These are phyloP conservation scores for Amphiduros pacificus DNA, from an alignment of 2,888 invertebrate species.

Conservation along the genomic window DNA sequence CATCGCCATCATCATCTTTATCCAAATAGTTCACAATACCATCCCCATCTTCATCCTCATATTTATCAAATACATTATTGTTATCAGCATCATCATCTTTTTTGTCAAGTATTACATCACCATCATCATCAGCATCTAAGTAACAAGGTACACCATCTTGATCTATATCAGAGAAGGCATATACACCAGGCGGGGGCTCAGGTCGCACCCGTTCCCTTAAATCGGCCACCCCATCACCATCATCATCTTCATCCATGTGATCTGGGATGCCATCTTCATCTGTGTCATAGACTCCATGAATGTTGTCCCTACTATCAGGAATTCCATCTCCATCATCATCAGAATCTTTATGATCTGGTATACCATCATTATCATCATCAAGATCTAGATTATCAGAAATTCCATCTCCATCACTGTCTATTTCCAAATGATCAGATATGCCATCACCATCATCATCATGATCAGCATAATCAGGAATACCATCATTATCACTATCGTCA, in stretches of 20 bases:
- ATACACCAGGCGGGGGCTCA: slow-evolving; percentile 54
- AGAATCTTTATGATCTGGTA: slow-evolving; percentile 29
- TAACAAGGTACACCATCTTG: slow-evolving; percentile 28
- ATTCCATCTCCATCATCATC: slow-evolving; percentile 39
- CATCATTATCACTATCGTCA: slow-evolving; percentile 31
- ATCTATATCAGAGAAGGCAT: slow-evolving; percentile 34
- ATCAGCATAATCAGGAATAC: slow-evolving; percentile 36
- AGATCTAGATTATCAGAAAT: slow-evolving; percentile 42
- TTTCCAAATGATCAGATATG: slow-evolving; percentile 34
- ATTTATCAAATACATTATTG: slow-evolving; percentile 49
- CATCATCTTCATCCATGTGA: slow-evolving; percentile 26
- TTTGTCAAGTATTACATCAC: slow-evolving; percentile 35
- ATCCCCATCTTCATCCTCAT: slow-evolving; percentile 37
- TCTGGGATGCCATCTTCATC: slow-evolving; percentile 46
- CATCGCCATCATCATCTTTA: slow-evolving; percentile 42
- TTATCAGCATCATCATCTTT: slow-evolving; percentile 38
- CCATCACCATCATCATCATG: slow-evolving; percentile 34
- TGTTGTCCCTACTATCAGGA: slow-evolving; percentile 31
- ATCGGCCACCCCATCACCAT: slow-evolving; percentile 34
- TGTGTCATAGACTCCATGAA: slow-evolving; percentile 22
- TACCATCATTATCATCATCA: slow-evolving; percentile 36
- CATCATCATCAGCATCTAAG: slow-evolving; percentile 40
- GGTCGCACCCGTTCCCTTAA: slow-evolving; percentile 38
- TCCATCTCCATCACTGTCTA: slow-evolving; percentile 29
- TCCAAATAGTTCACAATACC: slow-evolving; percentile 32